Evolutionary conservation across 2,888 invertebrate species (phyloP), one percentile per base, ranked within the genome.

Genomic region (Chrysolina americana): DNA sequence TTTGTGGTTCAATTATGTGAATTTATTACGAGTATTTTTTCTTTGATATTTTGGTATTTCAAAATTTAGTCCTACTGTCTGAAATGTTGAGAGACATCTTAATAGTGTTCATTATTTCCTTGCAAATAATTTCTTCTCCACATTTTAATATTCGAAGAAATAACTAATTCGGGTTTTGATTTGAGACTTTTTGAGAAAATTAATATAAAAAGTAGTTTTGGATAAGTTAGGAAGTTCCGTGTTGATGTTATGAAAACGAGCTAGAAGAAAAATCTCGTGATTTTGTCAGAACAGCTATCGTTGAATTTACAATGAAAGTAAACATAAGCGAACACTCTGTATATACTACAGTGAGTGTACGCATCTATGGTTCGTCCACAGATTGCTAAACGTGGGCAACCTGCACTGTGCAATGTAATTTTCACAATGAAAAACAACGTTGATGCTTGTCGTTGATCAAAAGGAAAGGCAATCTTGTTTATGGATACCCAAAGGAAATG

Each of bases 401-500:
- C 28, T 8, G 15, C 13, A 28, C 23, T 59, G n/a, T 23, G 28
- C 13, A 59, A 70, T 70, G 50, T 71, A 71, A 65, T 71, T 64
- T 36, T 53, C 53, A 71, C 70, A 65, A 65, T 65, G 50, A 50
- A 28, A 50, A 65, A 44, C 65, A 53, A 41, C 65, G 41, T n/a
- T 17, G 13, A 15, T 41, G 59, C 65, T 28, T 65, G 68, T 68
- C 28, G 66, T 50, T 62, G 64, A 62, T 72, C 72, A 72, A 72
- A 72, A 68, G 64, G 63, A 50, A 41, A 53, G 41, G 73, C 70
- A 73, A 73, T 70, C 59, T 70, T 59, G 48, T 63, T 69, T 41
- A 59, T 71, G 65, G 21, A 70, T 41, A 65, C 73, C 69, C 73
- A 41, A 70, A 70, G 74, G 70, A 74, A 74, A 74, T n/a, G n/a